These are phyloP conservation scores for Montipora foliosa DNA, from an alignment of 64 coral and sea anemone species.

Conservation along the genomic window DNA sequence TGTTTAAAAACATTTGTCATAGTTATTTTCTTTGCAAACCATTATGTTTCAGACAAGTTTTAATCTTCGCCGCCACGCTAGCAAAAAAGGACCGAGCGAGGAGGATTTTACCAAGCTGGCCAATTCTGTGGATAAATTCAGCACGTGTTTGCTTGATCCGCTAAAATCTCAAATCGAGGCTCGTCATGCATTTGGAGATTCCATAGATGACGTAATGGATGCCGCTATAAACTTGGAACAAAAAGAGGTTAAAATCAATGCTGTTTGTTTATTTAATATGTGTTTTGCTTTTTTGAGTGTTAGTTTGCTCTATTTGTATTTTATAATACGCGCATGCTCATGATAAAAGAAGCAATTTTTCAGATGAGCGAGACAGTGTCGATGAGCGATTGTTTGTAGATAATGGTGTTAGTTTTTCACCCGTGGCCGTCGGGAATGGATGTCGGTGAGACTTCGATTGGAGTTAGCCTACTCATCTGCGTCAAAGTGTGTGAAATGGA, in stretches of 20 bases:
- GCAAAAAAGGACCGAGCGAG: conserved; percentile 4
- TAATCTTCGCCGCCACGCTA: not conserved
- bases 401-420: too few relatives aligned
- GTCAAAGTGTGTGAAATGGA: too few relatives aligned
- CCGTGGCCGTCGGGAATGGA: too few relatives aligned
- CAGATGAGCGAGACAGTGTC: too few relatives aligned
- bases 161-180: not conserved
- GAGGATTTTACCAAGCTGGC: not conserved
- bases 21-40: too few relatives aligned
- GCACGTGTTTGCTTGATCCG: not conserved
- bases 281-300: not conserved
- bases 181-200: conserved; percentile 1
- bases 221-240: not conserved
- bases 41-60: conserved; percentile 11
- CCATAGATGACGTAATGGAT: not conserved
- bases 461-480: too few relatives aligned
- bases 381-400: too few relatives aligned
- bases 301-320: too few relatives aligned
- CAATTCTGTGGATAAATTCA: conserved; percentile 1
- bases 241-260: not conserved
- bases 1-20: not conserved
- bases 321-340: too few relatives aligned
- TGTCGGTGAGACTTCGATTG: too few relatives aligned
- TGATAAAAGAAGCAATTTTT: too few relatives aligned
- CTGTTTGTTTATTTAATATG: not conserved